phyloP scores from a whole-genome alignment of 2,888 invertebrate species.

The Oxycera nigricornis region DNA sequence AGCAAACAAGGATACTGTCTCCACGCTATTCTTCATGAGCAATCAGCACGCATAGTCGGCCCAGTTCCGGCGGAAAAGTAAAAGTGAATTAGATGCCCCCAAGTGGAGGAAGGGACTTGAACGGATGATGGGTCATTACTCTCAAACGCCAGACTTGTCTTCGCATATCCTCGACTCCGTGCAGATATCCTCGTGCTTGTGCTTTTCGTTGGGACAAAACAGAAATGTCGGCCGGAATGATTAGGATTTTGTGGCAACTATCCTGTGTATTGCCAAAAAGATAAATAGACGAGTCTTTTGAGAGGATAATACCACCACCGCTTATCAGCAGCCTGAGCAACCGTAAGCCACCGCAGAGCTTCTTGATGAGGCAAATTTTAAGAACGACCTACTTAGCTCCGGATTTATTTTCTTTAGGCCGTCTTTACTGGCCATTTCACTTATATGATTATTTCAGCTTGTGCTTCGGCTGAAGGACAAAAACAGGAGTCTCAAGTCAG shows the following conservation, averaged over 20 bases:
- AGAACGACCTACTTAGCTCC: conserved; percentile 40
- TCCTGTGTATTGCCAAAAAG: conserved; percentile 23
- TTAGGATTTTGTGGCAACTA: conserved; percentile 18
- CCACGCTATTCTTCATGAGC: background rate
- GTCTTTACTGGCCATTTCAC: conserved; percentile 42
- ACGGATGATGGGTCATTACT: conserved; percentile 15
- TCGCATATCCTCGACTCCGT: background rate
- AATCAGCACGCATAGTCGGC: conserved; percentile 14
- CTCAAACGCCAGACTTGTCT: background rate
- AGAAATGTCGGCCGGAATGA: conserved; percentile 26
- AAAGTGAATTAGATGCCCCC: conserved; percentile 18
- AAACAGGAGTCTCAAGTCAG: background rate
- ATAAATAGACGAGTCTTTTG: conserved; percentile 29
- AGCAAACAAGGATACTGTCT: conserved; percentile 1
- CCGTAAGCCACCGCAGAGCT: conserved; percentile 11
- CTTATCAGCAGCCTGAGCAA: conserved; percentile 31
- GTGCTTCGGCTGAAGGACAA: conserved; percentile 26
- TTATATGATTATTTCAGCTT: conserved; percentile 42
- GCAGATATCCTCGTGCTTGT: background rate
- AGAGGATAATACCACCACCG: conserved; percentile 37
- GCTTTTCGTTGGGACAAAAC: background rate
- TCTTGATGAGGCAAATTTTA: conserved; percentile 1
- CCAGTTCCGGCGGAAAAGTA: conserved; percentile 16
- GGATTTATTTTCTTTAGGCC: conserved; percentile 45
- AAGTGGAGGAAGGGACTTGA: background rate